These are phyloP conservation scores for Stigmatopora nigra DNA, from an alignment of 2,113 vertebrate genomes.

Conservation along the genomic window DNA sequence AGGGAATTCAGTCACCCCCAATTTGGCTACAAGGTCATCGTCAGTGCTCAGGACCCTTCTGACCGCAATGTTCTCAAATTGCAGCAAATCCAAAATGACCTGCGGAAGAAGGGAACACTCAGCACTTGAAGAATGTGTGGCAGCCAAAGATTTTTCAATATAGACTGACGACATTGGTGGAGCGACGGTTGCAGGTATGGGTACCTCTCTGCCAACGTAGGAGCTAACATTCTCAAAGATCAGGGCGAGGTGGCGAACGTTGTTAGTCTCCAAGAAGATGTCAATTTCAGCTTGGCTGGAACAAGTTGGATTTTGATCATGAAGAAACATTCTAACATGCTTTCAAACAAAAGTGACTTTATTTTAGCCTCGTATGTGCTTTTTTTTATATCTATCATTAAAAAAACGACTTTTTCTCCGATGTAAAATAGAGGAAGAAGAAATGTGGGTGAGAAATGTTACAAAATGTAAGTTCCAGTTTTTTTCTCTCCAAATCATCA, in stretches of 20 bases:
- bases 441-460: background rate
- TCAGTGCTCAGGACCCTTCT: conserved; percentile 77
- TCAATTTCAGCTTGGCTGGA: conserved; percentile 74
- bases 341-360: background rate
- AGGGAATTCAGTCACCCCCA: conserved; percentile 77
- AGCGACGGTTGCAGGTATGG: conserved; percentile 49
- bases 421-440: background rate
- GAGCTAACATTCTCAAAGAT: conserved; percentile 79
- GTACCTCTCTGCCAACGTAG: conserved; percentile 87
- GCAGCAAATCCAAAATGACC: conserved; percentile 85
- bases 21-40: conserved; percentile 65
- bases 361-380: too few species aligned
- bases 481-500: background rate
- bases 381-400: too few species aligned
- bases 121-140: background rate
- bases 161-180: background rate
- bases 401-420: background rate
- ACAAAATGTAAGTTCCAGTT: background rate
- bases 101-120: conserved; percentile 37
- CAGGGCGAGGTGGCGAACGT: conserved; percentile 73
- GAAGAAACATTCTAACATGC: background rate
- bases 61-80: conserved; percentile 77
- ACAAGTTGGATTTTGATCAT: background rate
- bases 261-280: conserved; percentile 77
- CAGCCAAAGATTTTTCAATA: background rate